Conservation (phyloP, 2,113 vertebrate genomes). For the Thamnophis sirtalis region DNA sequence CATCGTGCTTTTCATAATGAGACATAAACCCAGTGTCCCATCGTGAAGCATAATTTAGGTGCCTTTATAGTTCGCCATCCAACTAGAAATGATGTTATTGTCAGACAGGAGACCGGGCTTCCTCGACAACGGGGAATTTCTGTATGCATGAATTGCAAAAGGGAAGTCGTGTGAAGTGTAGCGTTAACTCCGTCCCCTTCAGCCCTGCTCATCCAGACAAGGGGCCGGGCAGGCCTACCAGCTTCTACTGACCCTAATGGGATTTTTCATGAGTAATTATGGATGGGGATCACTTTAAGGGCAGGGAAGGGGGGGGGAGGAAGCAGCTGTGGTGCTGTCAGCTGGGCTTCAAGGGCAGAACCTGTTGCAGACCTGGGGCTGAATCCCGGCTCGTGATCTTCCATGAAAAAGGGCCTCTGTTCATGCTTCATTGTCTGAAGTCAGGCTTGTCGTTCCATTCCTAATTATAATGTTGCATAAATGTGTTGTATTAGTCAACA, state of each 20-base stretch:
- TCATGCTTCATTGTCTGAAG: conserved; percentile 51
- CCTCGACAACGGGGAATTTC: not conserved
- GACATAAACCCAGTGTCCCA: conserved; percentile 15
- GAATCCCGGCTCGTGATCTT: not conserved
- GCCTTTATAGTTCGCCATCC: not conserved
- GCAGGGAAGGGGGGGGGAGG: rapidly evolving
- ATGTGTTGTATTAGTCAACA: conserved; percentile 67
- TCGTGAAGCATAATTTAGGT: not conserved
- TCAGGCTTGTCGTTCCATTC: conserved; percentile 58
- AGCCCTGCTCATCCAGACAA: not conserved
- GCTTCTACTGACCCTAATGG: not conserved
- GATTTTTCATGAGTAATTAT: not conserved
- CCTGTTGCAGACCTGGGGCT: not conserved
- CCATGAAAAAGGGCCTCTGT: conserved; percentile 20
- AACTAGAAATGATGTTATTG: conserved; percentile 19
- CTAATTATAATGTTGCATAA: conserved; percentile 70
- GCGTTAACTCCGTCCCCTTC: rapidly evolving
- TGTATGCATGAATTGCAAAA: not conserved
- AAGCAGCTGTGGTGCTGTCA: not conserved
- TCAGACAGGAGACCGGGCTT: not conserved
- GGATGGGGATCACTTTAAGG: not conserved
- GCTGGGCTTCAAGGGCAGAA: not conserved
- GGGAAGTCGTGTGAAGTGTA: not conserved
- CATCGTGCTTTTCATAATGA: conserved; percentile 9
- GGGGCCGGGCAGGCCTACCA: not conserved